Evolutionary conservation across 1,140 invertebrate genomes (phyloP), one percentile per base, ranked within the genome.

Genomic region (Zophobas morio): DNA sequence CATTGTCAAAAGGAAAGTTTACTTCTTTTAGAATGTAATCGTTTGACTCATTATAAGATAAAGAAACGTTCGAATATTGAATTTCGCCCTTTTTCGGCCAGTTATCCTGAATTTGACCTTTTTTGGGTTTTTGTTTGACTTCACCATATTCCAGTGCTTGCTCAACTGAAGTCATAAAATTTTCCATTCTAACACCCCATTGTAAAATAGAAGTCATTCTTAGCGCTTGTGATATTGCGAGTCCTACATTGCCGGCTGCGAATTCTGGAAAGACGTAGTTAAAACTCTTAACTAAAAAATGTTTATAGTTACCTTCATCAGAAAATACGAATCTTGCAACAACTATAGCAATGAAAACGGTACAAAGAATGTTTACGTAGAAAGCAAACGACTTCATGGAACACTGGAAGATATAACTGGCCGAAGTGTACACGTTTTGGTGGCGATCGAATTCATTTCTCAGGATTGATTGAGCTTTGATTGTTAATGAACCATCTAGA

Each of bases 81-180:
- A 96, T 89, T 40, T 88, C 86, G 0, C 94, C 94, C 8, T 90
- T 82, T n/a, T 87, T 79, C 0, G 95, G 95, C 95, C 95, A 95
- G 5, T 86, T 37, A 8, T 85, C 36, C n/a, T 42, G 2, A 2
- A 47, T 70, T n/a, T 90, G 84, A 82, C 88, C 91, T 81, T 90
- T 91, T 86, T 96, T 95, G 32, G 90, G 89, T 77, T 91, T 89
- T 60, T 94, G 87, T 56, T 89, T 87, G 6, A 70, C 3, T 8
- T 40, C 6, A 2, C 90, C 91, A 81, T 94, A 95, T 83, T 94
- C 93, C 66, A 93, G 83, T 49, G 94, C 90, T 33, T 93, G 89
- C 84, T 94, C 93, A 20, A 94, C 93, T 5, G 92, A 91, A 35
- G 93, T 94, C 93, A 95, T 95, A 77, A 90, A 90, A 83, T 94